These are phyloP conservation scores for Hippocampus zosterae DNA, from an alignment of 2,113 vertebrate genomes.

Conservation along the genomic window DNA sequence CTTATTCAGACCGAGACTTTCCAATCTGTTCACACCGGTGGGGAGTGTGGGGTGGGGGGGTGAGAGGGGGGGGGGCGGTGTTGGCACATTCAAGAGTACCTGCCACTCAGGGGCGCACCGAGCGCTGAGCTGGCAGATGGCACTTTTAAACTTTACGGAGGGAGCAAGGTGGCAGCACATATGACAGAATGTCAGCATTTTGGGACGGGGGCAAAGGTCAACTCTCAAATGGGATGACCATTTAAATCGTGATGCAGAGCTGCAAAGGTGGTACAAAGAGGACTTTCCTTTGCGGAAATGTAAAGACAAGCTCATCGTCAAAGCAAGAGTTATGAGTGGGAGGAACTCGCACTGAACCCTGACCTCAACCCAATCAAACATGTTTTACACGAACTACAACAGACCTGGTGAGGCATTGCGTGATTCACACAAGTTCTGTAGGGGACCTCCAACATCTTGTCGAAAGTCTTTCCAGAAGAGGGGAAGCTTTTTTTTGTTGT, in stretches of 20 bases:
- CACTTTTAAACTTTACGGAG: conserved; percentile 26
- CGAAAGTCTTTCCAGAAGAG: background rate
- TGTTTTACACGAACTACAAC: background rate
- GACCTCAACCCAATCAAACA: background rate
- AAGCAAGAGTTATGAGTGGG: no score
- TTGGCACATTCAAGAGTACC: conserved; percentile 32
- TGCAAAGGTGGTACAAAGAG: conserved; percentile 5
- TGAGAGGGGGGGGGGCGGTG: conserved; percentile 8
- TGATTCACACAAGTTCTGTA: background rate
- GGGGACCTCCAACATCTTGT: background rate
- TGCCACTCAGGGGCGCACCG: conserved; percentile 26
- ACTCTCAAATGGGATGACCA: conserved; percentile 22
- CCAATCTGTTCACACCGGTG: conserved; percentile 14
- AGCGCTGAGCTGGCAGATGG: conserved; percentile 35
- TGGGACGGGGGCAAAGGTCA: conserved; percentile 19
- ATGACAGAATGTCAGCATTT: conserved; percentile 23
- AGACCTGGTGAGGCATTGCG: background rate
- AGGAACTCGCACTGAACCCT: background rate
- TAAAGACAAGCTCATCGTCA: no score
- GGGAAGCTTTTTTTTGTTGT: background rate
- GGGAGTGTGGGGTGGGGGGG: no score
- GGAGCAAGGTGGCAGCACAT: conserved; percentile 28
- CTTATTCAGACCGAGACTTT: conserved; percentile 13
- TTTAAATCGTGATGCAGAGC: conserved; percentile 6
- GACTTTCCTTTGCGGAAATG: background rate